A percentile compares a stretch with the other conserved stretches of the same genome.
Conservation (phyloP, 2,888 invertebrate genomes). For the Sceliomorpha sp. region DNA sequence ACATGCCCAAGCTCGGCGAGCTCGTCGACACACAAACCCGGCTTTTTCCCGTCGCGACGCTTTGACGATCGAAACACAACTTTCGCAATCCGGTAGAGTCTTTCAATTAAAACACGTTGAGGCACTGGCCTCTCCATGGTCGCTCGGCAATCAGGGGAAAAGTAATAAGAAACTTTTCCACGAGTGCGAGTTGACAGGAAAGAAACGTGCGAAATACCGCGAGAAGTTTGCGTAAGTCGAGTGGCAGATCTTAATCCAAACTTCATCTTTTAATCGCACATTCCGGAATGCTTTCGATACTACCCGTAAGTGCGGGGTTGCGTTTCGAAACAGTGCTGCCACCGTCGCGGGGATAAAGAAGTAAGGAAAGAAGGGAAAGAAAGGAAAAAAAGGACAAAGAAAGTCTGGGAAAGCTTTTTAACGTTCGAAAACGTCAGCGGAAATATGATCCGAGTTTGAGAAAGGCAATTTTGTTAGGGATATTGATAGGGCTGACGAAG, state of each 20-base stretch:
- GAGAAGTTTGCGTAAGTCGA: conserved; percentile 15
- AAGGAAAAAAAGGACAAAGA: no score
- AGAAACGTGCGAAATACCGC: conserved; percentile 23
- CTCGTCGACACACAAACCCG: conserved; percentile 2
- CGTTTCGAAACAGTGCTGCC: no score
- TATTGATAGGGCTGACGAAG: no score
- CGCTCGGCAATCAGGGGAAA: conserved; percentile 10
- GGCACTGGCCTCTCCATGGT: conserved; percentile 1
- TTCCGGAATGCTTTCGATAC: no score
- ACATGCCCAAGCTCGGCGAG: no score
- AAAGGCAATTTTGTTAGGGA: no score
- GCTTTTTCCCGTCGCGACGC: conserved; percentile 17
- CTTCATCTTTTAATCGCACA: conserved; percentile 8
- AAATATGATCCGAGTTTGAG: no score
- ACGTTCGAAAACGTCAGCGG: no score
- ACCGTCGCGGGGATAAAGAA: no score
- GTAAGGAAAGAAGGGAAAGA: no score
- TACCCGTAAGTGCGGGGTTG: no score
- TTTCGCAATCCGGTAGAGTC: conserved; percentile 18
- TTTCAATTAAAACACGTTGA: conserved; percentile 38
- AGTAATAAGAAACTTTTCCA: conserved; percentile 36
- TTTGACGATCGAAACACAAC: conserved; percentile 1
- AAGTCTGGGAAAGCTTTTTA: no score
- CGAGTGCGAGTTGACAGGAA: conserved; percentile 18
- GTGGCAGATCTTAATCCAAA: conserved; percentile 18